Conservation (phyloP, 2,797 vertebrate species). For the Esox masquinongy region DNA sequence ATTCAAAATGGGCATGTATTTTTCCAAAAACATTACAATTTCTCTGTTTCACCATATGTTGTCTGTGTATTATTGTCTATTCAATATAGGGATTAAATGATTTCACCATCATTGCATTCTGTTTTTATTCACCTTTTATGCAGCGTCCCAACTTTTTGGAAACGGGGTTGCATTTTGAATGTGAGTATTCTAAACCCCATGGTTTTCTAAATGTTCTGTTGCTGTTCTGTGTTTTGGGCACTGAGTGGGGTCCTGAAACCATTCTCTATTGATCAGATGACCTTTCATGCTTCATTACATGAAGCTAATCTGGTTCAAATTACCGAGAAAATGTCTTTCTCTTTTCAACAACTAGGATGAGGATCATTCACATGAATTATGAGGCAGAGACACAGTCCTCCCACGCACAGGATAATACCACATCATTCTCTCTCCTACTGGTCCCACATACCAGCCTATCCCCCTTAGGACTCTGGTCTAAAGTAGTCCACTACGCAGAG, state of each 20-base stretch:
- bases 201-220: background rate
- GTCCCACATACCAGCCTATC: too few species aligned
- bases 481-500: too few species aligned
- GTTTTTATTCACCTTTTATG: too few species aligned
- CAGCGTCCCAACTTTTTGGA: too few species aligned
- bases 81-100: too few species aligned
- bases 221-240: slow-evolving; percentile 7
- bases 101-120: too few species aligned
- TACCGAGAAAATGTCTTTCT: slow-evolving; percentile 18
- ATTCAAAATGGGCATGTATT: too few species aligned
- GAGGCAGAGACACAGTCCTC: background rate
- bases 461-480: too few species aligned
- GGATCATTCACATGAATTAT: slow-evolving; percentile 16
- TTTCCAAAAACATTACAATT: too few species aligned
- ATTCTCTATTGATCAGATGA: slow-evolving; percentile 11
- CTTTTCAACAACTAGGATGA: slow-evolving; percentile 3
- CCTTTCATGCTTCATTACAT: slow-evolving; percentile 25
- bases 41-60: too few species aligned
- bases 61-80: too few species aligned
- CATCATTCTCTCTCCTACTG: too few species aligned
- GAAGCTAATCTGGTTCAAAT: slow-evolving; percentile 22
- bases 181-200: slow-evolving; percentile 17
- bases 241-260: slow-evolving; percentile 11
- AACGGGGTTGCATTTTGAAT: background rate
- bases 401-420: background rate